Evolutionary conservation across 2,797 vertebrate species (phyloP), one percentile per base, ranked within the genome.

Genomic region (Cryptoblepharus egeriae): DNA sequence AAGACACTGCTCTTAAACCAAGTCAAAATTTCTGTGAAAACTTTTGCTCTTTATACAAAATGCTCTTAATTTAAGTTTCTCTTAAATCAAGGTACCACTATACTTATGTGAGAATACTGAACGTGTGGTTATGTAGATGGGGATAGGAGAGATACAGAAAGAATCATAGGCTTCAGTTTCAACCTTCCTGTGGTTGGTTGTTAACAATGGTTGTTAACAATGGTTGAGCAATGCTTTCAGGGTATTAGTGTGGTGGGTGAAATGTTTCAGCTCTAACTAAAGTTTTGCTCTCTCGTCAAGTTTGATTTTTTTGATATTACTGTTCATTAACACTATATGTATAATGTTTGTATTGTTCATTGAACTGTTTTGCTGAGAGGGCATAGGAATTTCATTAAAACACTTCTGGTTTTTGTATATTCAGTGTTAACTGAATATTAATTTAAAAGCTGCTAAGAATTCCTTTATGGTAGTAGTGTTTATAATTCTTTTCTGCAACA

Each of bases 231-330:
- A 6, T 26, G 32, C 75, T 18, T 87, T 39, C 45, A 28, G 85
- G 78, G 35, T 0, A 0, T 72, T 22, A 2, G 55, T 73, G 12
- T 81, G 39, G 55, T n/a, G 65, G 39, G 11, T n/a, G 2, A 80
- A 70, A 55, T 4, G 1, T 57, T 71, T 11, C 64, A 37, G 18
- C 63, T n/a, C n/a, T n/a, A n/a, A n/a, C n/a, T n/a, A n/a, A n/a
- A n/a, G n/a, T n/a, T n/a, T n/a, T n/a, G n/a, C n/a, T 26, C 0
- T 42, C 4, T 45, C 28, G 2, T 20, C 39, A 28, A 68, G 2
- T 68, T 52, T 32, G 75, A 22, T 63, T 58, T 35, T 39, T 39
- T 16, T 68, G n/a, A n/a, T n/a, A 70, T 35, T 71, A 64, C 35
- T 55, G 13, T 45, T 65, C 37, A 37, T 80, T 58, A 57, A 22